Evolutionary conservation across 1,140 invertebrate species (phyloP).

Genomic region (Neodiprion pinetum): DNA sequence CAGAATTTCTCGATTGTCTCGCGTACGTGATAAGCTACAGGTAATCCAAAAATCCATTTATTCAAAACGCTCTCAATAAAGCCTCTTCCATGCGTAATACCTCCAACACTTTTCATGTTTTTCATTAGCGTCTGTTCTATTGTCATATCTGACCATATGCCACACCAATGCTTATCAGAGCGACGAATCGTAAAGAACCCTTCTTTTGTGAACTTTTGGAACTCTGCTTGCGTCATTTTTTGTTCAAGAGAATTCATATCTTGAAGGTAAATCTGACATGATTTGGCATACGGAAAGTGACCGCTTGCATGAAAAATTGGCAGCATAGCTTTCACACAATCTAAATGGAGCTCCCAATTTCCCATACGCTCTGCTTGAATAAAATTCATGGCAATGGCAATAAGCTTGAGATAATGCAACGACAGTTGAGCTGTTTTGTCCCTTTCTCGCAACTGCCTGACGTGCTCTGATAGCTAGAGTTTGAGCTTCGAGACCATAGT

Average conservation of each 20-base stretch:
- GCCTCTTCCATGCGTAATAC: slow-evolving; percentile 28
- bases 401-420: slow-evolving; percentile 28
- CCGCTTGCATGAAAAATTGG: slow-evolving; percentile 48
- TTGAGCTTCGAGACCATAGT: background rate
- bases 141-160: slow-evolving; percentile 51
- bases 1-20: slow-evolving; percentile 44
- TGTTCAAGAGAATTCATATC: slow-evolving; percentile 40
- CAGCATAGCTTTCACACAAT: slow-evolving; percentile 40
- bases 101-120: slow-evolving; percentile 34
- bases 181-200: slow-evolving; percentile 42
- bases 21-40: slow-evolving; percentile 25
- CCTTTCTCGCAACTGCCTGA: slow-evolving; percentile 33
- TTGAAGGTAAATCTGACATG: slow-evolving; percentile 49
- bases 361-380: slow-evolving; percentile 36
- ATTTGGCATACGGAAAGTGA: slow-evolving; percentile 50
- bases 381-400: slow-evolving; percentile 22
- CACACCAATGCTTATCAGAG: slow-evolving; percentile 52
- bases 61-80: slow-evolving; percentile 27
- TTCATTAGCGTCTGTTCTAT: slow-evolving; percentile 53
- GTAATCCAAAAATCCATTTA: slow-evolving; percentile 26
- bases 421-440: slow-evolving; percentile 19
- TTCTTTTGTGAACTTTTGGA: slow-evolving; percentile 38
- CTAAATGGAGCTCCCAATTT: slow-evolving; percentile 40
- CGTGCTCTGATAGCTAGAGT: slow-evolving; percentile 29
- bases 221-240: slow-evolving; percentile 40